Conservation (phyloP, 1,140 invertebrate species). For the Coenobita brevimanus region DNA sequence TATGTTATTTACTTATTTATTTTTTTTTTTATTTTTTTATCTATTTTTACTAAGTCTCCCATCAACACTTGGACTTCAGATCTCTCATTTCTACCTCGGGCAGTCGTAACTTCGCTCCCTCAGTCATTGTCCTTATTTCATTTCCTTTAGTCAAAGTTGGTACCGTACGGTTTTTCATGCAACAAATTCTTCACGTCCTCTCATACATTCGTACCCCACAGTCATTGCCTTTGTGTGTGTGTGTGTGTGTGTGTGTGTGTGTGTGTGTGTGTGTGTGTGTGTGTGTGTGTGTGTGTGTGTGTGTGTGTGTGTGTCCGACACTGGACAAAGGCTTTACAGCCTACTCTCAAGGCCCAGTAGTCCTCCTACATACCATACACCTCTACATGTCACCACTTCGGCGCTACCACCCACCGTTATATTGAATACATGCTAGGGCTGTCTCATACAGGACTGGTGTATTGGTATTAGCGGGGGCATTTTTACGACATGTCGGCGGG, state of each 20-base stretch:
- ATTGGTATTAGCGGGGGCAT: no score
- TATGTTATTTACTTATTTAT: no score
- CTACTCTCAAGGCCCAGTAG: no score
- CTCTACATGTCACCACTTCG: no score
- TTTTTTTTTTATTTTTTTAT: not conserved
- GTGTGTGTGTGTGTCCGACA: no score
- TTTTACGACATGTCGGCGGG: no score
- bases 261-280: slow-evolving; percentile 9
- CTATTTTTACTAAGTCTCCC: not conserved
- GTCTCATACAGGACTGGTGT: no score
- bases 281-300: slow-evolving; percentile 14
- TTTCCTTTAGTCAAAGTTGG: not conserved
- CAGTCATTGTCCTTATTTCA: not conserved
- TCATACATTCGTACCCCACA: not conserved
- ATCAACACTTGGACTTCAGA: not conserved
- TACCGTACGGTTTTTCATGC: not conserved
- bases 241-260: not conserved
- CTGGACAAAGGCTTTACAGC: no score
- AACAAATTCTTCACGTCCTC: not conserved
- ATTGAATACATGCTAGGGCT: no score
- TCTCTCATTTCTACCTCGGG: no score
- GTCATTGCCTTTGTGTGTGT: not conserved
- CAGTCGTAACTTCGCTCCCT: not conserved
- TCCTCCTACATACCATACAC: no score
- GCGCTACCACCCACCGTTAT: no score